Evolutionary conservation across 2,797 vertebrate genomes (phyloP).

Genomic region (Neomorphus geoffroyi): DNA sequence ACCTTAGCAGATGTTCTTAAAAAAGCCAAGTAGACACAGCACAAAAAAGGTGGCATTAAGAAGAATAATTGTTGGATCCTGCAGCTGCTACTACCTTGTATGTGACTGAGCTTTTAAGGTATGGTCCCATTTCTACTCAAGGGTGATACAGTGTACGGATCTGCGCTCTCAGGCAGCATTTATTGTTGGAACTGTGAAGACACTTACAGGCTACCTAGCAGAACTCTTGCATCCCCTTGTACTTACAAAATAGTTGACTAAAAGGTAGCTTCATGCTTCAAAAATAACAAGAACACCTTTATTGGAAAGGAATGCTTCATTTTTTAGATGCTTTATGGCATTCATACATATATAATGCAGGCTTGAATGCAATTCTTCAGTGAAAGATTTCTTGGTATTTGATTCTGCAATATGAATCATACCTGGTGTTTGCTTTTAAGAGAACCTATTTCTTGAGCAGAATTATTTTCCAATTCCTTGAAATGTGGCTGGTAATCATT

Average conservation of each 20-base stretch:
- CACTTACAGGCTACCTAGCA: neutral
- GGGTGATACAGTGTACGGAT: neutral
- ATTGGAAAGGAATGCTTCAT: neutral
- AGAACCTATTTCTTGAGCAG: constrained; percentile 83
- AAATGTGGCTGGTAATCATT: constrained; percentile 90
- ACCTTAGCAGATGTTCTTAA: neutral
- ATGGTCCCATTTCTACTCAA: neutral
- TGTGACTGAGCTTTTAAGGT: neutral
- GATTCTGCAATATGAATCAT: constrained; percentile 10
- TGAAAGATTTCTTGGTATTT: neutral
- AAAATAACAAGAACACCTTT: neutral
- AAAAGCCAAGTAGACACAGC: neutral
- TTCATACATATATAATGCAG: neutral
- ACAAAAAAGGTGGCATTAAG: neutral
- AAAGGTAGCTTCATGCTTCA: neutral
- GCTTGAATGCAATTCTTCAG: neutral
- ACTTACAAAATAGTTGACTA: neutral
- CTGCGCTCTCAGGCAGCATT: neutral
- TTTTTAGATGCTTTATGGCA: neutral
- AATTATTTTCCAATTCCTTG: constrained; percentile 86
- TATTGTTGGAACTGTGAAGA: neutral
- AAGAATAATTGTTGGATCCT: neutral
- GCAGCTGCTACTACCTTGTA: neutral
- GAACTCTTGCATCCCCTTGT: neutral
- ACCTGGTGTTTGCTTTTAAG: constrained; percentile 88